A percentile compares a stretch with the other conserved stretches of the same genome.
Evolutionary conservation across 2,888 invertebrate genomes (phyloP).

Genomic region (Drosophila melanosoma): DNA sequence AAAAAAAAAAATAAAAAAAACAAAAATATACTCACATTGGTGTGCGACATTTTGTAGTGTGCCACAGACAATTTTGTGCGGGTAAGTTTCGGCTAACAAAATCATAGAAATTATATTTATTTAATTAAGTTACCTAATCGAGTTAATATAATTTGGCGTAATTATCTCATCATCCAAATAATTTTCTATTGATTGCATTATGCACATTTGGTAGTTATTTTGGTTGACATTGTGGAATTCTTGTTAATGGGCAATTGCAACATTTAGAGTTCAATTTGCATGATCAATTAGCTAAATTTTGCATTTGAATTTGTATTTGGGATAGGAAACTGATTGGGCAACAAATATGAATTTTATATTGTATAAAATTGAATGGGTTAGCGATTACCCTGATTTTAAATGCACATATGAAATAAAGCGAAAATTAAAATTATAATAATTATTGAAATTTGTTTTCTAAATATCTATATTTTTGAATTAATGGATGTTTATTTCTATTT

Average conservation of each 20-base stretch:
- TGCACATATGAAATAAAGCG: not conserved
- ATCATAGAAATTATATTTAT: conserved; percentile 37
- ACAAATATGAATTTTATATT: not conserved
- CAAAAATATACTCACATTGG: conserved; percentile 8
- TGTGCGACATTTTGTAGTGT: conserved; percentile 7
- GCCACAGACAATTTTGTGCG: conserved; percentile 5
- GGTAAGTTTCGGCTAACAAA: conserved; percentile 43
- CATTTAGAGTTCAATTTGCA: not conserved
- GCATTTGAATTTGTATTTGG: not conserved
- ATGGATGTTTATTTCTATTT: not conserved
- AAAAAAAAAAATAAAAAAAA: not conserved
- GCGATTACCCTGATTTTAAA: not conserved
- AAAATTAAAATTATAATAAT: not conserved
- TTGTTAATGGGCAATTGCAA: not conserved
- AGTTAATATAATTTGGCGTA: conserved; percentile 27
- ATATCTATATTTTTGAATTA: not conserved
- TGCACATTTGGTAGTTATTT: not conserved
- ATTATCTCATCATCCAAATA: conserved; percentile 25
- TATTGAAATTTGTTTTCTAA: not conserved
- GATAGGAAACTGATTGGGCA: not conserved
- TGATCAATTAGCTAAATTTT: not conserved
- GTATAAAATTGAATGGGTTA: not conserved
- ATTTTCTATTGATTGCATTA: conserved; percentile 25
- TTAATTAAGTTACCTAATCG: conserved; percentile 14
- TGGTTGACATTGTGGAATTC: not conserved